Evolutionary conservation across 2,113 vertebrate species (phyloP).

Genomic region (Scomber scombrus): DNA sequence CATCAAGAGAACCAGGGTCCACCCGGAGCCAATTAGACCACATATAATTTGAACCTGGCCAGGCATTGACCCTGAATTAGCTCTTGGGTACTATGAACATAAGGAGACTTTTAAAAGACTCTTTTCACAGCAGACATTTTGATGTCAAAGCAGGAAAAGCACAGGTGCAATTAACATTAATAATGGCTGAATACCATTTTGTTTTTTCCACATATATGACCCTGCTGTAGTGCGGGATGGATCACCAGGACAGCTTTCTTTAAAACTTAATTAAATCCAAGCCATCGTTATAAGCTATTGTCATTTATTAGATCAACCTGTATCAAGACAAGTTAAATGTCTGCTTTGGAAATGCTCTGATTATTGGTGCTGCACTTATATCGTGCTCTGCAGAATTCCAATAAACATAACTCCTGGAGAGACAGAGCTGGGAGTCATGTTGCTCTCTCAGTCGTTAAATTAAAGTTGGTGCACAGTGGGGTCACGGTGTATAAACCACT

Average conservation of each 20-base stretch:
- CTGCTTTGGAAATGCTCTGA: too few relatives aligned
- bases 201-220: too few relatives aligned
- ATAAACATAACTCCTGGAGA: not conserved
- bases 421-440: not conserved
- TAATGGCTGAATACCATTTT: too few relatives aligned
- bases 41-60: not conserved
- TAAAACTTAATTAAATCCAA: too few relatives aligned
- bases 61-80: not conserved
- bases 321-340: too few relatives aligned
- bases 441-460: slow-evolving; percentile 19
- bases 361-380: not conserved
- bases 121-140: too few relatives aligned
- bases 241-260: too few relatives aligned
- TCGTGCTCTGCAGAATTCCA: not conserved
- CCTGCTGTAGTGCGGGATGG: too few relatives aligned
- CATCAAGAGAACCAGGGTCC: too few relatives aligned
- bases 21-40: not conserved
- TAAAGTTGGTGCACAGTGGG: not conserved
- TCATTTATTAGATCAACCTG: too few relatives aligned
- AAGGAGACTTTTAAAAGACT: not conserved
- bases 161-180: too few relatives aligned
- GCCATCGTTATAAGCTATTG: too few relatives aligned
- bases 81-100: not conserved
- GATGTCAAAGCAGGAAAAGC: not conserved
- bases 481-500: not conserved